phyloP scores from a whole-genome alignment of 2,113 vertebrate species.

The Hippoglossus stenolepis region DNA sequence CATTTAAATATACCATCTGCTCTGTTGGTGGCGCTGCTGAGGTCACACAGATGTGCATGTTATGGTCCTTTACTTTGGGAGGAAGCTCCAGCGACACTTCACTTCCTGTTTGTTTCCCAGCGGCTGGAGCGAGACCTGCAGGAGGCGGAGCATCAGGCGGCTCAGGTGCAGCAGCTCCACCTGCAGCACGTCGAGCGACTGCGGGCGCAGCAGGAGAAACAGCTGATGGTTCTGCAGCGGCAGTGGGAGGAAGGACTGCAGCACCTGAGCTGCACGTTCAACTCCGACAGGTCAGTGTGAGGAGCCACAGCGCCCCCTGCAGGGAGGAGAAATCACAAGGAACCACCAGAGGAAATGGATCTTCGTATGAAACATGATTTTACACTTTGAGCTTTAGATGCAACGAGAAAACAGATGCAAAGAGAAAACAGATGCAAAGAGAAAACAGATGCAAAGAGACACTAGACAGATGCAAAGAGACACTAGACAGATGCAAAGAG shows the following conservation, averaged over 20 bases:
- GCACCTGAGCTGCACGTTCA: background rate
- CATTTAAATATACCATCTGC: no score
- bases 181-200: conserved; percentile 42
- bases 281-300: conserved; percentile 20
- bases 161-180: conserved; percentile 29
- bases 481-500: no score
- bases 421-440: background rate
- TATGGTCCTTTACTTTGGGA: no score
- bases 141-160: conserved; percentile 49
- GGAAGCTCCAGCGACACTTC: no score
- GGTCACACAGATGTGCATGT: no score
- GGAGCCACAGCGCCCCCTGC: background rate
- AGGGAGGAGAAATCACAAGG: background rate
- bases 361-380: no score
- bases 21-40: no score
- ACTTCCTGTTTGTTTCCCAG: conserved; percentile 32
- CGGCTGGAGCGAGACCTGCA: conserved; percentile 24
- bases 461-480: no score
- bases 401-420: no score
- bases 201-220: conserved; percentile 18
- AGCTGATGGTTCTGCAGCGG: background rate
- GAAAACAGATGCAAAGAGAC: no score
- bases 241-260: conserved; percentile 41
- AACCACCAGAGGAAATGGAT: background rate
- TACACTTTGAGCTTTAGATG: no score